Evolutionary conservation across 2,888 invertebrate species (phyloP).

Genomic region (Thera obeliscata): DNA sequence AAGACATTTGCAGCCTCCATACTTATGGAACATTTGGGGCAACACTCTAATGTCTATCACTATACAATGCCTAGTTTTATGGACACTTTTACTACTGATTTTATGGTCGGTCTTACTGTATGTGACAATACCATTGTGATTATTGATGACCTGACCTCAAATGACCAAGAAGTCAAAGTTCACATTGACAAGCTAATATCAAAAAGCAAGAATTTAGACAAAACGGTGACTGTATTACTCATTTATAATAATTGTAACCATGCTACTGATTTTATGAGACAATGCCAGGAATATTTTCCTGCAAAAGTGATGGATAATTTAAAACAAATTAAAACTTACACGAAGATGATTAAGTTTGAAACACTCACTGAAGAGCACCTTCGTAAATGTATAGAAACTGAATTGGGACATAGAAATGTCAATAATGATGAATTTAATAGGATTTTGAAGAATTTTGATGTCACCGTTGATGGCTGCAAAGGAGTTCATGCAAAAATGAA

Average conservation of each 20-base stretch:
- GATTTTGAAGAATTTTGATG: conserved; percentile 70
- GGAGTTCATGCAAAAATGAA: conserved; percentile 75
- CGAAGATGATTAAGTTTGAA: conserved; percentile 64
- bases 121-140: conserved; percentile 66
- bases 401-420: conserved; percentile 51
- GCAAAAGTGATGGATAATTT: conserved; percentile 53
- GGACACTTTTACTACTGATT: conserved; percentile 60
- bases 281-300: conserved; percentile 58
- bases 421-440: conserved; percentile 49
- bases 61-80: conserved; percentile 72
- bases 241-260: conserved; percentile 65
- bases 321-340: conserved; percentile 52
- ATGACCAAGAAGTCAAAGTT: conserved; percentile 54
- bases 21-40: conserved; percentile 58
- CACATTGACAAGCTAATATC: conserved; percentile 56
- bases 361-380: conserved; percentile 59
- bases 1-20: conserved; percentile 71
- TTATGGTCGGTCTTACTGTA: conserved; percentile 65
- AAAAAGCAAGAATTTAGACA: conserved; percentile 63
- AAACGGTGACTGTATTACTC: conserved; percentile 65
- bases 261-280: conserved; percentile 49
- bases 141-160: conserved; percentile 65
- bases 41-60: conserved; percentile 70
- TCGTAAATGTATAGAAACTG: conserved; percentile 66
- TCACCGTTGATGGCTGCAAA: conserved; percentile 75